Conservation (phyloP, 2,888 invertebrate genomes). For the Gnatocerus cornutus region DNA sequence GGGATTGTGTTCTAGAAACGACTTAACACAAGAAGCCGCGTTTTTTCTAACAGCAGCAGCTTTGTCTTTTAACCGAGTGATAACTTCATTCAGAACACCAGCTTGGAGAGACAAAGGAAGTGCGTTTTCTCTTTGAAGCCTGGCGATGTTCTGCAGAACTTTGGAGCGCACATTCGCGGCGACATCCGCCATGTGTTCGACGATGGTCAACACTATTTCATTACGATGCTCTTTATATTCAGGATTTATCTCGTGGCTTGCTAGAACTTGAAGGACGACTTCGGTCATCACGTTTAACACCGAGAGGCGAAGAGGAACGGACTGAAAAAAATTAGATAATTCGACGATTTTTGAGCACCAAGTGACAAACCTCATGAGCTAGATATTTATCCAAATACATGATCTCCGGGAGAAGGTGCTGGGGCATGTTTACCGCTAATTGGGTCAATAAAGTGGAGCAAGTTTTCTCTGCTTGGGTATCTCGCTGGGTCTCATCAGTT, state of each 20-base stretch:
- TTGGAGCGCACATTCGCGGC: slow-evolving; percentile 91
- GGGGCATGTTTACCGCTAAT: slow-evolving; percentile 66
- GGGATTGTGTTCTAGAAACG: slow-evolving; percentile 89
- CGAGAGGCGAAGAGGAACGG: slow-evolving; percentile 83
- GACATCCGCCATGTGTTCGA: slow-evolving; percentile 88
- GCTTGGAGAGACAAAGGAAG: slow-evolving; percentile 84
- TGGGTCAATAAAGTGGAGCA: slow-evolving; percentile 65
- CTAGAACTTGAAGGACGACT: slow-evolving; percentile 81
- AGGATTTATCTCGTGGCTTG: slow-evolving; percentile 76
- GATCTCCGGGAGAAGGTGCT: slow-evolving; percentile 68
- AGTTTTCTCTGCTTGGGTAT: slow-evolving; percentile 67
- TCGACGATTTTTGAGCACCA: not conserved
- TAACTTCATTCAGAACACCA: slow-evolving; percentile 78
- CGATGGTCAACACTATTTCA: slow-evolving; percentile 84
- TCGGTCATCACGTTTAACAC: slow-evolving; percentile 89
- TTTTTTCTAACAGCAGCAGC: slow-evolving; percentile 89
- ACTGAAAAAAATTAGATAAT: slow-evolving; percentile 69
- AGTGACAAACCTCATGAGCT: slow-evolving; percentile 60
- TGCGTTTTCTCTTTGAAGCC: slow-evolving; percentile 84
- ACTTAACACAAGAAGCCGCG: slow-evolving; percentile 84
- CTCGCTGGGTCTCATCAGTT: slow-evolving; percentile 71
- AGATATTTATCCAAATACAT: slow-evolving; percentile 66
- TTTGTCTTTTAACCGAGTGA: slow-evolving; percentile 86
- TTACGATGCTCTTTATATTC: slow-evolving; percentile 74
- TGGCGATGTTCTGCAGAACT: slow-evolving; percentile 82